Conservation (phyloP, 2,113 vertebrate species). For the Chaetodon trifascialis region DNA sequence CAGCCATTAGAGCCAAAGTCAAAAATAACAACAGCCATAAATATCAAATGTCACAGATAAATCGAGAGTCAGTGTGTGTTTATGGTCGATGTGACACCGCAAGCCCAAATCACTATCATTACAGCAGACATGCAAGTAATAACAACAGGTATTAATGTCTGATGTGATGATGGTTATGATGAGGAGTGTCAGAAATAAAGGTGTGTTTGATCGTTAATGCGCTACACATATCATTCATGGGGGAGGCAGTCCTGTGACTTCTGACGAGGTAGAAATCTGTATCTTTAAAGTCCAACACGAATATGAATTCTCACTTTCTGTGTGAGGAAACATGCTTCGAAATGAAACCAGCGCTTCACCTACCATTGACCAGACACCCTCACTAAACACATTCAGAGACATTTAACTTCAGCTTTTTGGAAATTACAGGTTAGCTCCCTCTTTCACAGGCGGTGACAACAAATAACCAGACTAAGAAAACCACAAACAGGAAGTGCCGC, state of each 20-base stretch:
- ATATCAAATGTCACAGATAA: slow-evolving; percentile 42
- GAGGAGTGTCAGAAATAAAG: slow-evolving; percentile 23
- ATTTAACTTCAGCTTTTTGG: too few species aligned
- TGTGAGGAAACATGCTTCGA: too few species aligned
- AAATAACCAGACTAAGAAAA: too few species aligned
- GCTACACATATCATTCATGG: slow-evolving; percentile 7
- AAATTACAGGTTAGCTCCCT: too few species aligned
- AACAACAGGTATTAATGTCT: slow-evolving; percentile 30
- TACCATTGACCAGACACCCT: too few species aligned
- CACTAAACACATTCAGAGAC: too few species aligned
- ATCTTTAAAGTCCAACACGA: too few species aligned
- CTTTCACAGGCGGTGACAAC: too few species aligned
- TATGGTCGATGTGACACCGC: slow-evolving; percentile 17
- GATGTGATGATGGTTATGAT: slow-evolving; percentile 34
- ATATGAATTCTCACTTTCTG: too few species aligned
- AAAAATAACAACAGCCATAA: slow-evolving; percentile 36
- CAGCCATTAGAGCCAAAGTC: slow-evolving; percentile 30
- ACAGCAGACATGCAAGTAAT: slow-evolving; percentile 18
- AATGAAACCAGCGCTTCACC: too few species aligned
- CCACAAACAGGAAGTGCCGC: too few species aligned
- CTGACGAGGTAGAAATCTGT: background rate
- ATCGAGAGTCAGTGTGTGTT: background rate
- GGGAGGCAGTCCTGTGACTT: background rate
- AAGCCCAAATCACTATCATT: slow-evolving; percentile 30
- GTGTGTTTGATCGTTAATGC: slow-evolving; percentile 9